Base-by-base conservation (phyloP, 2,888 invertebrate species). In the Agrotis exclamationis region DNA sequence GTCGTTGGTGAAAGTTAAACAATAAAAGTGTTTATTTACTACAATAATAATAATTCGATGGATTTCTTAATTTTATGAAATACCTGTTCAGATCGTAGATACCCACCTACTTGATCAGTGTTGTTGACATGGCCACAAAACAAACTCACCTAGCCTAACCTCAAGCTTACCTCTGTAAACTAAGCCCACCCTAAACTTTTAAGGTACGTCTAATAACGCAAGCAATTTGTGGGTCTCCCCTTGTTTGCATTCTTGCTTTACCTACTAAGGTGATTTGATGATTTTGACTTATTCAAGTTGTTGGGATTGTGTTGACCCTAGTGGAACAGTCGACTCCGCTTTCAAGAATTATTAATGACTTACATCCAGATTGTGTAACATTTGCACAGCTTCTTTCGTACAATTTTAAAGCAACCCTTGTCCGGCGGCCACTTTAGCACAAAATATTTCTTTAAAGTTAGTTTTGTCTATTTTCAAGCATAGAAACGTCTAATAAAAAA, bases 221-320 rank as follows among this genome's bases (percentile, higher is more conserved):
- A 93, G 95, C 94, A 94, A 94, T 95, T 95, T 94, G 92, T 85
- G 93, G 94, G 93, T 90, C 92, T 91, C 94, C 93, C 94, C 93
- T 92, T 95, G 93, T 95, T 96, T 96, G 91, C 93, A 91, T 91
- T 93, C 93, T 94, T 93, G 92, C 93, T 94, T 93, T 92, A 90
- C 74, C 77, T 77, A 75, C 92, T 88, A 88, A 94, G 94, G 94
- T 95, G 94, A 96, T 95, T 96, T 96, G 95, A 95, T 95, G 95
- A 96, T 95, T 95, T 94, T 93, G 94, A 95, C 94, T 95, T 94
- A 95, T 95, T 95, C 91, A 93, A 93, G 92, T 92, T 92, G 91
- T 90, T 86, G 89, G 88, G 87, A 89, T 89, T 91, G 89, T 91
- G 86, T 87, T 85, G 80, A 86, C 86, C 82, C 83, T 81, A 80